phyloP scores from a whole-genome alignment of 2,888 invertebrate genomes.

The Hydropsyche betteni region DNA sequence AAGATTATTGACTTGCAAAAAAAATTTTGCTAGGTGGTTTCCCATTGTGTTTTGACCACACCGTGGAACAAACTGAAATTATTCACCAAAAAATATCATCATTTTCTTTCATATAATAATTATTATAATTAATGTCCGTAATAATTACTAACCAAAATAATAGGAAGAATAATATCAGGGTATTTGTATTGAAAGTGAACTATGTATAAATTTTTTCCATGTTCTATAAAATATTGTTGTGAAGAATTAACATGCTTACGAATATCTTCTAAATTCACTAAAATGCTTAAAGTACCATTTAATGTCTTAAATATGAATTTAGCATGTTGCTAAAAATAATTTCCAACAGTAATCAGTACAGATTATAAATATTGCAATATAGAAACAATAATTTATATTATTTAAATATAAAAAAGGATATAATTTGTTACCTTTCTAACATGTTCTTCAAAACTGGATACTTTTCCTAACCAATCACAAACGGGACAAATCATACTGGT shows the following conservation, averaged over 20 bases:
- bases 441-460: conserved; percentile 45
- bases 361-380: not conserved
- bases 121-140: not conserved
- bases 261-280: conserved; percentile 39
- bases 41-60: conserved; percentile 32
- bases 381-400: not conserved
- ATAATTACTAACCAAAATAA: conserved; percentile 43
- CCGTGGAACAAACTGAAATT: conserved; percentile 45
- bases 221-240: conserved; percentile 39
- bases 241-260: not conserved
- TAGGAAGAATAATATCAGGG: conserved; percentile 43
- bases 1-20: conserved; percentile 41
- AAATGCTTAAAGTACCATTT: conserved; percentile 44
- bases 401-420: not conserved
- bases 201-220: conserved; percentile 41
- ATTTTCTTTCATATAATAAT: not conserved
- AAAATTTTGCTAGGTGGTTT: conserved; percentile 17
- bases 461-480: conserved; percentile 47
- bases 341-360: not conserved
- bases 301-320: conserved; percentile 36
- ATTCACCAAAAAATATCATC: conserved; percentile 5
- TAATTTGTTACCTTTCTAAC: conserved; percentile 40
- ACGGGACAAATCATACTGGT: conserved; percentile 47
- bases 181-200: conserved; percentile 42
- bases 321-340: conserved; percentile 39